Evolutionary conservation across 1,140 invertebrate species (phyloP), one percentile per base, ranked within the genome.

Genomic region (Drosophila mauritiana): DNA sequence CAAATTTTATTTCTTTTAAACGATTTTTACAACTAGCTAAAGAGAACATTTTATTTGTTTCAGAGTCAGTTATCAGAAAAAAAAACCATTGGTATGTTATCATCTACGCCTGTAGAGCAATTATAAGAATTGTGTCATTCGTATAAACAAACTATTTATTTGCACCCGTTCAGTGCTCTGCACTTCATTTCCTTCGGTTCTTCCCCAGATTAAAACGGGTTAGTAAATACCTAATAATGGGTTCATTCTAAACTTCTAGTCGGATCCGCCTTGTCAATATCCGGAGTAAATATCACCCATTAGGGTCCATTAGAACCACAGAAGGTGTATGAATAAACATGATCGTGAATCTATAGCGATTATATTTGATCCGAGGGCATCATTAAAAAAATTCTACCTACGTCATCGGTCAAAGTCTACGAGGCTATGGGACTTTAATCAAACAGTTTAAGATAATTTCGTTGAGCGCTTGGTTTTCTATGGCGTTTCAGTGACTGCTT

Each of bases 331-430:
- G 59, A 79, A 70, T 61, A 61, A 62, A 46, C 37, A 65, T 55
- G 13, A n/a, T 12, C 17, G 36, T 36, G 15, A 25, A 70, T 37
- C 37, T 20, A 27, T 25, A 48, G 43, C 39, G 37, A 49, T 59
- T 53, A 51, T 55, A 59, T 37, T 61, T 69, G 62, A 51, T 12
- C 64, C 7, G 10, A 22, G 10, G 36, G n/a, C 25, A 20, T 37
- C 17, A 37, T 45, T 37, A 17, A 45, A 45, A 13, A 73, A 46
- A 12, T 12, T 10, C 49, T 63, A 63, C 48, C 51, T 54, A 72
- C 54, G 61, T 68, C 62, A 80, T 46, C 22, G 70, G 48, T 67
- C 54, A 80, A 83, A 67, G 72, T 43, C 46, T 37, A 43, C 48
- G 13, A 0, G 13, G 36, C 36, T 20, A 27, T 46, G 34, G 42